A percentile compares a stretch with the other conserved stretches of the same genome.
These are phyloP conservation scores for Hemitrygon akajei DNA, from an alignment of 2,797 vertebrate species.

Conservation along the genomic window DNA sequence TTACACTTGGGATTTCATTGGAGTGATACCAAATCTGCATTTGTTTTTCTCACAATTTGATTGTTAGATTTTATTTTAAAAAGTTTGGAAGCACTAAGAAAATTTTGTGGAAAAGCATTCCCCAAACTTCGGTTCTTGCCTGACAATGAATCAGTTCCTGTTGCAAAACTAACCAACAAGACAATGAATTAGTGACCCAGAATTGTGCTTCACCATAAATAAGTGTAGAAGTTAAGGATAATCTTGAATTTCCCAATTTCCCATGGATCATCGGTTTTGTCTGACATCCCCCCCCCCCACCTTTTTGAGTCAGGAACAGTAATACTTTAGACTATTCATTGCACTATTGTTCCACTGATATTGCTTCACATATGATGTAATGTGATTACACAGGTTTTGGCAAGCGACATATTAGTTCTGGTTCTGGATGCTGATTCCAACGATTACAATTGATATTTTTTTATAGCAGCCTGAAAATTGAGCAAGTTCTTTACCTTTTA, in stretches of 20 bases:
- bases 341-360: neutral
- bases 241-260: neutral
- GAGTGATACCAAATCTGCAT: neutral
- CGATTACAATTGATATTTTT: neutral
- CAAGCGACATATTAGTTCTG: no score
- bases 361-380: neutral
- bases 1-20: neutral
- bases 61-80: neutral
- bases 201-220: neutral
- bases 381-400: no score
- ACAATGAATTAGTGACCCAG: neutral
- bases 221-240: neutral
- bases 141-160: slow-evolving; percentile 22
- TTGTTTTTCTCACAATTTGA: neutral
- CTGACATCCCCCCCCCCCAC: no score
- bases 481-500: neutral
- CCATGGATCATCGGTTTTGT: neutral
- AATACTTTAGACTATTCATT: neutral
- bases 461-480: neutral
- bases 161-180: neutral
- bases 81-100: neutral
- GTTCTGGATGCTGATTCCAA: neutral
- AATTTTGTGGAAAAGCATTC: neutral
- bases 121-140: neutral
- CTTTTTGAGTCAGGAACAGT: neutral